Base-by-base conservation (phyloP, 2,113 vertebrate genomes). In the Amphilophus citrinellus region DNA sequence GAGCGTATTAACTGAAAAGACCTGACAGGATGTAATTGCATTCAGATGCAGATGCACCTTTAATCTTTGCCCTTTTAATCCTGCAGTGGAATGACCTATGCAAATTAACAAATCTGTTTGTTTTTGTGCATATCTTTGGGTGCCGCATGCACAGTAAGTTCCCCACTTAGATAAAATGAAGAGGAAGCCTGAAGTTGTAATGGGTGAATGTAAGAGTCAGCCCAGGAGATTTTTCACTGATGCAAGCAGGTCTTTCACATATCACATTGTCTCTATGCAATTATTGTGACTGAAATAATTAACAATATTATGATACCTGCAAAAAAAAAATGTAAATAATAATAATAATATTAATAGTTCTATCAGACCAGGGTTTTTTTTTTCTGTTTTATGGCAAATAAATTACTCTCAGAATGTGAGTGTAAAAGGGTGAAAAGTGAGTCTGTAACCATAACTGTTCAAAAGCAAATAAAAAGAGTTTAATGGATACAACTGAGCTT, bases 1-100 rank as follows among this genome's bases (percentile, higher is more conserved):
- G 86, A 89, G 86, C 27, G 2, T 60, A 84, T 87, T 47, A 89
- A 37, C 76, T 89, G 81, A 82, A 79, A 83, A 85, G 79, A 83
- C 56, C 76, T 84, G 86, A 89, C 76, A 81, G 84, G 73, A 66
- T 82, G 73, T 86, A 89, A 89, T 87, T 84, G 77, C 85, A 65
- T 20, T 9, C 18, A 77, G 71, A 89, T 76, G 81, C 79, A 87
- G 77, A 88, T 85, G 76, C 84, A 91, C 87, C 71, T 91, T 92
- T 91, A 76, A 91, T 89, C 80, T 90, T 83, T 92, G 90, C 50
- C 65, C 79, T 95, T 91, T 93, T 80, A 79, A 44, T 80, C 50
- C 77, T 37, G 10, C 27, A 77, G 84, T 60, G 73, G 68, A 90
- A 79, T 79, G 75, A 84, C 66, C 82, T 87, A 81, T 83, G 66